Conservation (phyloP, 1,140 invertebrate species). For the Apis laboriosa region DNA sequence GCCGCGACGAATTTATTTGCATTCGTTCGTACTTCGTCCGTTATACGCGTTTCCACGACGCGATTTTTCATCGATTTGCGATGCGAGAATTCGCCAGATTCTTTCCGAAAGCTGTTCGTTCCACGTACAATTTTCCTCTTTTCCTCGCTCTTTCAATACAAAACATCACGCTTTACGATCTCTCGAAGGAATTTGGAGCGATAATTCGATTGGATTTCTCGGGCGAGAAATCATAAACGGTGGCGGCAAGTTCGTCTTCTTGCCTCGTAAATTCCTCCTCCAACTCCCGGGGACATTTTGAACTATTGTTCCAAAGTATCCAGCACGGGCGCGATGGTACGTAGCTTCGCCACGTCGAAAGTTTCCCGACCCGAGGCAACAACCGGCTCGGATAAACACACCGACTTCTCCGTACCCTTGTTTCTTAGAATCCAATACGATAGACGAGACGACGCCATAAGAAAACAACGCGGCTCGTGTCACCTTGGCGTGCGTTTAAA, state of each 20-base stretch:
- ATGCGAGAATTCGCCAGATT: too few relatives aligned
- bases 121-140: too few relatives aligned
- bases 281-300: not conserved
- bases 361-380: not conserved
- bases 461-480: not conserved
- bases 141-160: not conserved
- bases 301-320: slow-evolving; percentile 9
- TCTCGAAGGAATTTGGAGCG: not conserved
- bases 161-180: not conserved
- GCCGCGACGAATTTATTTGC: too few relatives aligned
- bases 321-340: not conserved
- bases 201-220: not conserved
- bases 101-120: too few relatives aligned
- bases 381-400: slow-evolving; percentile 11
- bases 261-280: slow-evolving; percentile 19
- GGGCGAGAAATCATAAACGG: slow-evolving; percentile 21
- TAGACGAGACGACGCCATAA: not conserved
- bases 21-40: too few relatives aligned
- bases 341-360: not conserved
- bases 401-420: not conserved
- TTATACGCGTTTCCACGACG: too few relatives aligned
- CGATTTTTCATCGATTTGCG: too few relatives aligned
- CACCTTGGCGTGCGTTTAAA: not conserved
- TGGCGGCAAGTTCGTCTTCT: not conserved
- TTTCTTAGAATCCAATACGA: not conserved